Percentiles rank a stretch among this genome's conserved stretches.
These are phyloP conservation scores for Vicugna pacos DNA, from an alignment of 2,113 vertebrate genomes.

Conservation along the genomic window DNA sequence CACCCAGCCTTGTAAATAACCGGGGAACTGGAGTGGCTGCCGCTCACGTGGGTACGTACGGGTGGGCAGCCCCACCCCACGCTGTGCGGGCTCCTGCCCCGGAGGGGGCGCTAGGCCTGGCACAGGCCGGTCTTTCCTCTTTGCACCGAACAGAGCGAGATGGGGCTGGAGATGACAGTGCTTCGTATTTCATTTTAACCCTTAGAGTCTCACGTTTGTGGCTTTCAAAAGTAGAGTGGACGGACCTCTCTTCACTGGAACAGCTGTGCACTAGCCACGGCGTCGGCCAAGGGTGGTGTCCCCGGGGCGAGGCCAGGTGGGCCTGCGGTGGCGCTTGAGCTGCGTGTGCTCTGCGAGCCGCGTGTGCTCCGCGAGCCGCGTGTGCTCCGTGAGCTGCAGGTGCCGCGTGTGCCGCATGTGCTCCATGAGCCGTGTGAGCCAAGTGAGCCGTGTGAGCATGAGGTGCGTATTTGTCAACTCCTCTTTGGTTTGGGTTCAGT, in stretches of 20 bases:
- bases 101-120: no score
- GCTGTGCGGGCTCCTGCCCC: no score
- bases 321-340: no score
- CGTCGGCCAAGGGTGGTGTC: not conserved
- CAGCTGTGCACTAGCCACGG: accelerated
- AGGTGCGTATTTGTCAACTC: not conserved
- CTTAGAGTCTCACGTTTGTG: not conserved
- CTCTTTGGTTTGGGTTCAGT: not conserved
- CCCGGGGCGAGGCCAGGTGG: not conserved
- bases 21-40: not conserved
- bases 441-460: accelerated
- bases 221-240: not conserved
- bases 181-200: not conserved
- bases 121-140: not conserved
- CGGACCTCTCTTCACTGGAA: not conserved
- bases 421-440: no score
- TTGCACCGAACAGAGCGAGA: not conserved
- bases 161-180: not conserved
- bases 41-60: no score
- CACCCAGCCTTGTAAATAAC: not conserved
- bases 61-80: not conserved
- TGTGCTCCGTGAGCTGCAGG: not conserved
- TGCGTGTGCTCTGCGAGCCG: not conserved
- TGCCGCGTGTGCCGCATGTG: not conserved
- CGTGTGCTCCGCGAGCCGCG: not conserved